Evolutionary conservation across 2,888 invertebrate genomes (phyloP).

Genomic region (Drosophila monieri): DNA sequence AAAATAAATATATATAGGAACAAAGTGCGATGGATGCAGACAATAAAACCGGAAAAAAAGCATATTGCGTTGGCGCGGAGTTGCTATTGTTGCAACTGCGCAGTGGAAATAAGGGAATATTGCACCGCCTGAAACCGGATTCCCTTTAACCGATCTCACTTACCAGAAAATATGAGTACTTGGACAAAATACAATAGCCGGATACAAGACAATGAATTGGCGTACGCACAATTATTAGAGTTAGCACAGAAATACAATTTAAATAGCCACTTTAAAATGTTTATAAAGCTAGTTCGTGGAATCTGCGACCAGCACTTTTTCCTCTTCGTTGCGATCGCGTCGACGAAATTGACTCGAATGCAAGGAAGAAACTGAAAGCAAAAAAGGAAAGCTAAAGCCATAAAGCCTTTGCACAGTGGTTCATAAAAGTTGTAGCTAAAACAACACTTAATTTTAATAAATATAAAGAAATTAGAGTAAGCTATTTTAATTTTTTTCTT

Average conservation of each 20-base stretch:
- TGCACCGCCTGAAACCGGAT: slow-evolving; percentile 47
- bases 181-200: slow-evolving; percentile 1
- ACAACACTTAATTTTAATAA: background rate
- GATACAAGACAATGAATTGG: slow-evolving; percentile 4
- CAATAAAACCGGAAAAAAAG: slow-evolving; percentile 31
- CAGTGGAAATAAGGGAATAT: slow-evolving; percentile 49
- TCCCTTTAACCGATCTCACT: slow-evolving; percentile 37
- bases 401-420: background rate
- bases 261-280: background rate
- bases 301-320: slow-evolving; percentile 1
- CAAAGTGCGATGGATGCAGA: slow-evolving; percentile 42
- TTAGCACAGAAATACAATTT: slow-evolving; percentile 14
- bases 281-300: slow-evolving; percentile 9
- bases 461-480: background rate
- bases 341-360: slow-evolving; percentile 54
- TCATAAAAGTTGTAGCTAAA: background rate
- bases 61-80: slow-evolving; percentile 20
- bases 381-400: slow-evolving; percentile 32
- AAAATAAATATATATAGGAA: slow-evolving; percentile 31
- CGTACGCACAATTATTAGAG: slow-evolving; percentile 1
- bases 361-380: slow-evolving; percentile 39
- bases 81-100: slow-evolving; percentile 53
- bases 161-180: slow-evolving; percentile 36
- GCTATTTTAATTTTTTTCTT: too few relatives aligned
- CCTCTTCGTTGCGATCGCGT: slow-evolving; percentile 49